Conservation (phyloP, 2,797 vertebrate species). For the Enoplosus armatus region DNA sequence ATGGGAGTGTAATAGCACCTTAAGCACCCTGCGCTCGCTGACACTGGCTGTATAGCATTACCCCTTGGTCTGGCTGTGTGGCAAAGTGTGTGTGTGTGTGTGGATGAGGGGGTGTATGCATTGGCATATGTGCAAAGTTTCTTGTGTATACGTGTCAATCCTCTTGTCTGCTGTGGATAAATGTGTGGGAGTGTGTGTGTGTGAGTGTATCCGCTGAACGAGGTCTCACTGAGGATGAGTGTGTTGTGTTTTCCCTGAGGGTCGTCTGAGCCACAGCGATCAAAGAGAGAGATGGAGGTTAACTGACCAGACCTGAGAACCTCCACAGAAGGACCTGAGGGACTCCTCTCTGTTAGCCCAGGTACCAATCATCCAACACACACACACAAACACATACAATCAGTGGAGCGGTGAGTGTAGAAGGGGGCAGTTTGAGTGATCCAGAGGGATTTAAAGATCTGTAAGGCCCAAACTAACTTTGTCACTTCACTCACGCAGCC, state of each 20-base stretch:
- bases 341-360: constrained; percentile 79
- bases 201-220: constrained; percentile 40
- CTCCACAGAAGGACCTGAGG: constrained; percentile 83
- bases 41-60: constrained; percentile 82
- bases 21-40: constrained; percentile 84
- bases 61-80: constrained; percentile 65
- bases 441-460: constrained; percentile 79
- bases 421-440: constrained; percentile 75
- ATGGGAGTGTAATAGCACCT: constrained; percentile 84
- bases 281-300: constrained; percentile 85
- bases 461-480: constrained; percentile 85
- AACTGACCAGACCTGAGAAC: constrained; percentile 85
- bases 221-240: constrained; percentile 67
- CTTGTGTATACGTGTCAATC: constrained; percentile 52
- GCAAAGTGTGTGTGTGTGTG: constrained; percentile 47
- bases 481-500: constrained; percentile 80
- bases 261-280: constrained; percentile 79
- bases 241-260: constrained; percentile 82
- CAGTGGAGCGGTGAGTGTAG: constrained; percentile 64
- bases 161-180: constrained; percentile 57
- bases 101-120: constrained; percentile 36
- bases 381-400: constrained; percentile 67
- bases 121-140: constrained; percentile 63
- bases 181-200: constrained; percentile 42
- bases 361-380: constrained; percentile 81